A percentile compares a stretch with the other conserved stretches of the same genome.
Conservation (phyloP, 2,113 vertebrate genomes). For the Dromas ardeola region DNA sequence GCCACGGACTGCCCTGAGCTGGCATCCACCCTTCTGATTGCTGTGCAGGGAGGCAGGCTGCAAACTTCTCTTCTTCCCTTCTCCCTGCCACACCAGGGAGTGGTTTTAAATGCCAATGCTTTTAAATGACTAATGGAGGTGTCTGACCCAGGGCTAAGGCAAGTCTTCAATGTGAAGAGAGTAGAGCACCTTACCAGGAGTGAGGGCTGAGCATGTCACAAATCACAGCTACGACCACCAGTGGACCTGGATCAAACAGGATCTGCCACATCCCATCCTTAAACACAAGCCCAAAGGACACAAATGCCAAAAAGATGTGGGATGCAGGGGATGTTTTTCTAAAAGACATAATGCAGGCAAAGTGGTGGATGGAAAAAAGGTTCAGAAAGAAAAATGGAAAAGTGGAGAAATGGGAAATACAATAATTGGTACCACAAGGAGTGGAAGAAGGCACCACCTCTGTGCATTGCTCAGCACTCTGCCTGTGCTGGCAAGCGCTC, state of each 20-base stretch:
- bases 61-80: neutral
- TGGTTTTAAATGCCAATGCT: neutral
- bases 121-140: accelerated
- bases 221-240: neutral
- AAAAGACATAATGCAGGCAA: neutral
- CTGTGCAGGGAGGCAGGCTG: neutral
- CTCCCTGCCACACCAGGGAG: neutral
- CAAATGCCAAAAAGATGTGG: accelerated
- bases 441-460: neutral
- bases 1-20: accelerated
- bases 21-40: no score
- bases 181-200: neutral
- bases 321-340: neutral
- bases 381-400: neutral
- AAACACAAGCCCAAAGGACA: neutral
- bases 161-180: neutral
- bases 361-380: neutral
- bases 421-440: neutral
- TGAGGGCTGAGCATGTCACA: neutral
- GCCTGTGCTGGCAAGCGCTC: accelerated
- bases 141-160: neutral
- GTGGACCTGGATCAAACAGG: neutral
- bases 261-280: neutral
- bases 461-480: neutral
- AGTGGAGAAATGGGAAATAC: neutral